phyloP scores from a whole-genome alignment of 2,113 vertebrate species.

The Chaetops frenatus region DNA sequence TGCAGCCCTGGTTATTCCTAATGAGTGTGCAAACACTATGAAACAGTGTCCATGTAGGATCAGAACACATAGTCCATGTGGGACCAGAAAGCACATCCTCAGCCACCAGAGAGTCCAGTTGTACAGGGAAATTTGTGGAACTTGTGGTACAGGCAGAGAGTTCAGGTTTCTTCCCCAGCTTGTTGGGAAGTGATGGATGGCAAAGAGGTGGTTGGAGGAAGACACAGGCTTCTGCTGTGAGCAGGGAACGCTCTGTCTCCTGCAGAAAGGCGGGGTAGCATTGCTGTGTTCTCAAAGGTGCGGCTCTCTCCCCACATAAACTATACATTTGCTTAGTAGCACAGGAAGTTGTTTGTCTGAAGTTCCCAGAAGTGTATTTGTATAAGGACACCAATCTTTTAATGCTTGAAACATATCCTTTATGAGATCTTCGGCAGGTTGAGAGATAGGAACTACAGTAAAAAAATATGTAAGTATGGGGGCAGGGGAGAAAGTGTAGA shows the following conservation, averaged over 20 bases:
- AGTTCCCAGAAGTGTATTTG: not conserved
- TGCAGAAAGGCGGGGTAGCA: not conserved
- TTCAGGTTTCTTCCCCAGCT: not conserved
- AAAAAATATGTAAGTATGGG: not conserved
- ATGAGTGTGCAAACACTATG: not conserved
- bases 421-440: not conserved
- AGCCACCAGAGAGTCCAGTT: not conserved
- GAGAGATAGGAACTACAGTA: not conserved
- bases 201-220: not conserved
- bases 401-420: not conserved
- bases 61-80: accelerated
- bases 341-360: not conserved
- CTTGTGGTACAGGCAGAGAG: not conserved
- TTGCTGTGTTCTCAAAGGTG: not conserved
- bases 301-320: not conserved
- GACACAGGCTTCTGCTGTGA: accelerated
- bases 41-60: not conserved
- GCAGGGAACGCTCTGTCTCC: accelerated
- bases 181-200: not conserved
- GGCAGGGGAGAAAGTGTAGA: not conserved
- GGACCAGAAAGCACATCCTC: no score
- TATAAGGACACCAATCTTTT: not conserved
- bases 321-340: not conserved
- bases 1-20: not conserved
- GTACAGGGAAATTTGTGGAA: not conserved